Percentiles rank a stretch among this genome's conserved stretches.
phyloP scores from a whole-genome alignment of 2,113 vertebrate species.

The Erythrolamprus reginae region DNA sequence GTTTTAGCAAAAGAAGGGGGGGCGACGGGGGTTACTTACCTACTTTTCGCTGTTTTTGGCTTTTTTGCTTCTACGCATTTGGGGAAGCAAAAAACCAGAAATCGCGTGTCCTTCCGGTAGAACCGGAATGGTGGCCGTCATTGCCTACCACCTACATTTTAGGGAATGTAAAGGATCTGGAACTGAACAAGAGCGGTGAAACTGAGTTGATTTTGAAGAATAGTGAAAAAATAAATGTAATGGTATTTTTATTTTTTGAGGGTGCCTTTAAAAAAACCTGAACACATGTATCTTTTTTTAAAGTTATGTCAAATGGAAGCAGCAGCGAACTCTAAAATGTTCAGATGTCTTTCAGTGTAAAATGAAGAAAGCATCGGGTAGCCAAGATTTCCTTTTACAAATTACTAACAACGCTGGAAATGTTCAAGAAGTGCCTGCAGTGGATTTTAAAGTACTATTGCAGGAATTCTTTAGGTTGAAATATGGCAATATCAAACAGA shows the following conservation, averaged over 20 bases:
- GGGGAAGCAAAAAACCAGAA: too few species aligned
- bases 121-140: too few species aligned
- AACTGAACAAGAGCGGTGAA: neutral
- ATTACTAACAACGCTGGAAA: conserved; percentile 8
- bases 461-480: neutral
- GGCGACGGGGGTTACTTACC: too few species aligned
- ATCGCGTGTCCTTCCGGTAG: too few species aligned
- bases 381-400: conserved; percentile 6
- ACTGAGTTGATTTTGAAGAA: neutral
- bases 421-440: conserved; percentile 35
- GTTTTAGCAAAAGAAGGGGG: neutral
- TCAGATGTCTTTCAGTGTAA: neutral
- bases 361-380: neutral
- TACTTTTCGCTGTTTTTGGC: too few species aligned
- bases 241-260: neutral
- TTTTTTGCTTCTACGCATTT: too few species aligned
- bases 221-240: neutral
- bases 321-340: neutral
- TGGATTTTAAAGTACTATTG: conserved; percentile 27
- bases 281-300: neutral
- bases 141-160: neutral
- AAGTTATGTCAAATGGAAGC: neutral
- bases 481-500: conserved; percentile 9
- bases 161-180: neutral
- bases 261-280: neutral